Evolutionary conservation across 2,113 vertebrate species (phyloP).

Genomic region (Pachypanchax playfairii): DNA sequence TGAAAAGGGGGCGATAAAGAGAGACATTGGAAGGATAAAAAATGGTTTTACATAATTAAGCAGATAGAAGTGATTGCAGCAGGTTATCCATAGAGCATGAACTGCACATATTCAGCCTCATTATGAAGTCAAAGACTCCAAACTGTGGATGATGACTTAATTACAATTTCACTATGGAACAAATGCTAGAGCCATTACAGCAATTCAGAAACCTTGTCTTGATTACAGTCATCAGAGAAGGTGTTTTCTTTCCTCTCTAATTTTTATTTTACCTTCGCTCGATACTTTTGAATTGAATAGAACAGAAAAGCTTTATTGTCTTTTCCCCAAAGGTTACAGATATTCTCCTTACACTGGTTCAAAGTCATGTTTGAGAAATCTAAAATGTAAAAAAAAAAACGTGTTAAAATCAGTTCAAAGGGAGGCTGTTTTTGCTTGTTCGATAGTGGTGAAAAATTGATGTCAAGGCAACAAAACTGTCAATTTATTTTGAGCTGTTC

Average conservation of each 20-base stretch:
- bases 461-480: no score
- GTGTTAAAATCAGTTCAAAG: no score
- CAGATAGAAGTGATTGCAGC: slow-evolving; percentile 81
- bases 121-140: slow-evolving; percentile 82
- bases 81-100: slow-evolving; percentile 77
- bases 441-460: no score
- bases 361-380: no score
- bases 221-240: slow-evolving; percentile 44
- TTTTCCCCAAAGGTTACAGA: no score
- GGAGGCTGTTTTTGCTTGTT: no score
- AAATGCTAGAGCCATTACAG: slow-evolving; percentile 66
- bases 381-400: no score
- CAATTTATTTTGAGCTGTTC: no score
- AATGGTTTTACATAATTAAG: slow-evolving; percentile 83
- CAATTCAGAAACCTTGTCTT: slow-evolving; percentile 63
- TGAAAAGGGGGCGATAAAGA: slow-evolving; percentile 46
- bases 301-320: no score
- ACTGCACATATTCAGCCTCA: slow-evolving; percentile 75
- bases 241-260: slow-evolving; percentile 11
- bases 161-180: slow-evolving; percentile 75
- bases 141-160: slow-evolving; percentile 80
- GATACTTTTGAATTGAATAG: no score
- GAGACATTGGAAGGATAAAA: slow-evolving; percentile 67
- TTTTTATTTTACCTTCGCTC: slow-evolving; percentile 11
- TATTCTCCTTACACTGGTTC: no score